These are phyloP conservation scores for Drosophila monieri DNA, from an alignment of 2,888 invertebrate genomes.

Conservation along the genomic window DNA sequence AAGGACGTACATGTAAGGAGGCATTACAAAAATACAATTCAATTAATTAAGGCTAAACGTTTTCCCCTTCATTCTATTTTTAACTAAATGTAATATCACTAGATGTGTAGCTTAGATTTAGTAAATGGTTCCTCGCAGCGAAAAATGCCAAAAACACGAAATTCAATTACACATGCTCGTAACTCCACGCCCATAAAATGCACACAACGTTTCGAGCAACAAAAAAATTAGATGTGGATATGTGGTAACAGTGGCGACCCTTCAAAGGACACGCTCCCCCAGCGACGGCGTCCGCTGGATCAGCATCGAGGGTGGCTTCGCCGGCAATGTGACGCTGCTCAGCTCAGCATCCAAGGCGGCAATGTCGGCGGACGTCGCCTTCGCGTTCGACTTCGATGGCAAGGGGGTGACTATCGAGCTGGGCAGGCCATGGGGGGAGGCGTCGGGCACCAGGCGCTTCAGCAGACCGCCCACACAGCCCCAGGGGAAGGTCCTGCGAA, in stretches of 20 bases:
- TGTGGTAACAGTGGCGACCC: slow-evolving; percentile 1
- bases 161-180: slow-evolving; percentile 72
- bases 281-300: slow-evolving; percentile 83
- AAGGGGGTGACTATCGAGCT: slow-evolving; percentile 26
- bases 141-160: slow-evolving; percentile 70
- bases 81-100: slow-evolving; percentile 81
- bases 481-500: slow-evolving; percentile 90
- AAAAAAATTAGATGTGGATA: slow-evolving; percentile 5
- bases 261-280: slow-evolving; percentile 84
- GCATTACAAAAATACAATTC: slow-evolving; percentile 48
- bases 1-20: slow-evolving; percentile 12
- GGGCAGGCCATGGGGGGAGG: slow-evolving; percentile 85
- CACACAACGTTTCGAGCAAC: slow-evolving; percentile 29
- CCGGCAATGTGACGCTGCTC: slow-evolving; percentile 69
- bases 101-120: slow-evolving; percentile 76
- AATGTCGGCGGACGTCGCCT: slow-evolving; percentile 46
- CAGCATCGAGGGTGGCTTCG: slow-evolving; percentile 82
- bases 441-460: slow-evolving; percentile 88
- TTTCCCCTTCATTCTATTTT: slow-evolving; percentile 31
- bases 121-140: slow-evolving; percentile 42
- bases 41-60: slow-evolving; percentile 43
- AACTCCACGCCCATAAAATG: slow-evolving; percentile 67
- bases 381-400: slow-evolving; percentile 31
- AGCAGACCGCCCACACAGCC: slow-evolving; percentile 87
- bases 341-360: slow-evolving; percentile 69